phyloP scores from a whole-genome alignment of 2,113 vertebrate genomes.

The Gnathonemus longibarbis region DNA sequence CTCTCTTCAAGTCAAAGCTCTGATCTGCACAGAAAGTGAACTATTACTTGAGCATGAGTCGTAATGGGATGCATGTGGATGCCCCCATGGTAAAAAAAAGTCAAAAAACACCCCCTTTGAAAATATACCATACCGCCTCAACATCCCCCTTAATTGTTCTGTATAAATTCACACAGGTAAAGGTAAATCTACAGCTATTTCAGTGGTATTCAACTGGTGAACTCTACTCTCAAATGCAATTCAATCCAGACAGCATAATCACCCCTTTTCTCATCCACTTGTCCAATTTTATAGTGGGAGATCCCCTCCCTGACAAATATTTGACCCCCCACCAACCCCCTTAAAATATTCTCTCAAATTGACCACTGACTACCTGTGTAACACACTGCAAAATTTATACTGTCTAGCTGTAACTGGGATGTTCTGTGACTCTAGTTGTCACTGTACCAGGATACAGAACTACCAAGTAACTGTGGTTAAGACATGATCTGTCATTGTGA shows the following conservation, averaged over 20 bases:
- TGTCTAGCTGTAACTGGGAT: not conserved
- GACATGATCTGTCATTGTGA: not conserved
- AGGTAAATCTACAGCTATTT: not conserved
- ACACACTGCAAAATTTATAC: not conserved
- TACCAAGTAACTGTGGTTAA: not conserved
- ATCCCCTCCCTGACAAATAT: not conserved
- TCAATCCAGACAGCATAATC: too few species aligned
- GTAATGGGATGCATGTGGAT: not conserved
- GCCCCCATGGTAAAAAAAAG: not conserved
- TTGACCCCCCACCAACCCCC: not conserved
- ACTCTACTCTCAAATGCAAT: too few species aligned
- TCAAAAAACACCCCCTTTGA: not conserved
- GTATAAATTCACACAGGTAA: not conserved
- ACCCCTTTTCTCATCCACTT: too few species aligned
- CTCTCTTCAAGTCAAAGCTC: not conserved
- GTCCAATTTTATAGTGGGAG: not conserved
- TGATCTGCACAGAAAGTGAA: not conserved
- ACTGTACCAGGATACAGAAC: not conserved
- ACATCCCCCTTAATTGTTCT: not conserved
- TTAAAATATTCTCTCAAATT: not conserved
- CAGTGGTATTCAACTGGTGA: not conserved
- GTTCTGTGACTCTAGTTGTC: not conserved
- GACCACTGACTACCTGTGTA: not conserved
- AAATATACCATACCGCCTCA: not conserved
- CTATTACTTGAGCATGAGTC: not conserved